Evolutionary conservation across 2,888 invertebrate genomes (phyloP).

Genomic region (Oscheius sp.): DNA sequence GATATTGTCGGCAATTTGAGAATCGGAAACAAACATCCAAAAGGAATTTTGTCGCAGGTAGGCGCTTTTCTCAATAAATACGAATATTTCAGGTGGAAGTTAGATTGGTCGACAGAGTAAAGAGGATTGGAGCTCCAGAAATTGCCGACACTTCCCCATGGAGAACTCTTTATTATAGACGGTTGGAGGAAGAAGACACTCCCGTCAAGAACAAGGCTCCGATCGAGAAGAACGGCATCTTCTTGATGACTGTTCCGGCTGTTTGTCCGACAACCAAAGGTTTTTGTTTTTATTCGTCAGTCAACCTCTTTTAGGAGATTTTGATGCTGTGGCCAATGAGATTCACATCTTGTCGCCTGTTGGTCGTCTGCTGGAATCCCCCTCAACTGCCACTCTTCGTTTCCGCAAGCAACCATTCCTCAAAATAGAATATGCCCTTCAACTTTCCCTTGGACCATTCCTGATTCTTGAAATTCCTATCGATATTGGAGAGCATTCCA

Average conservation of each 20-base stretch:
- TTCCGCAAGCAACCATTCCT: constrained; percentile 54
- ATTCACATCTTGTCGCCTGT: constrained; percentile 42
- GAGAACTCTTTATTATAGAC: constrained; percentile 44
- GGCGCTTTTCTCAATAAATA: not conserved
- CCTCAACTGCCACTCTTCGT: constrained; percentile 53
- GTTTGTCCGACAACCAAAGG: constrained; percentile 51
- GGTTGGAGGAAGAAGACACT: constrained; percentile 36
- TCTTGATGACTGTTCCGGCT: constrained; percentile 50
- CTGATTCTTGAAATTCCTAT: constrained; percentile 52
- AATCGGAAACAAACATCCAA: constrained; percentile 55
- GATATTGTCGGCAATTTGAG: constrained; percentile 56
- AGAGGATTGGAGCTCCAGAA: constrained; percentile 48
- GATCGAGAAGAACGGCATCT: constrained; percentile 41
- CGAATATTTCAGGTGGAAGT: constrained; percentile 48
- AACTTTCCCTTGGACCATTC: constrained; percentile 47
- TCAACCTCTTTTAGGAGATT: constrained; percentile 25
- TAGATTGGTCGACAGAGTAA: constrained; percentile 50
- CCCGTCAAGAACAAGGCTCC: constrained; percentile 35
- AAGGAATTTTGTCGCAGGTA: constrained; percentile 52
- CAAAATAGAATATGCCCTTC: constrained; percentile 55
- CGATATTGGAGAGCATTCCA: constrained; percentile 48
- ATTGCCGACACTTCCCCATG: constrained; percentile 41
- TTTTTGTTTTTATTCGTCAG: not conserved
- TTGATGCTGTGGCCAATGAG: constrained; percentile 36
- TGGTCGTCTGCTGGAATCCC: constrained; percentile 48